Evolutionary conservation across 2,113 vertebrate species (phyloP), one percentile per base, ranked within the genome.

Genomic region (Emydocephalus ijimae): DNA sequence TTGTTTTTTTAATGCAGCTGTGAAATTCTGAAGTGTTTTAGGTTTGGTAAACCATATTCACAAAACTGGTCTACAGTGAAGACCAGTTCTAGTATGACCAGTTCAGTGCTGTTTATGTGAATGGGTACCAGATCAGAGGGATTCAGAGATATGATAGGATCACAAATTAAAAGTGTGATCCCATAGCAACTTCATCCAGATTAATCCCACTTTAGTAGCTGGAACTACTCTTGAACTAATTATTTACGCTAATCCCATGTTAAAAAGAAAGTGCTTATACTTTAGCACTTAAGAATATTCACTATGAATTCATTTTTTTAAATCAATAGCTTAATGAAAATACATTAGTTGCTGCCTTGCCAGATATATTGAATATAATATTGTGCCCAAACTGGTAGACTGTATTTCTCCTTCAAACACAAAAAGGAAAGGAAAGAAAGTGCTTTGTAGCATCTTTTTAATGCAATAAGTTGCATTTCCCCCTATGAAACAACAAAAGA

Each of bases 221-320:
- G 52, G 24, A 89, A 26, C 39, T 89, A 56, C 18, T 56, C 59
- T 81, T 57, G 64, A 89, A 85, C 87, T 92, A 89, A 92, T 92
- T 74, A 61, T 92, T 92, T 85, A 57, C 1, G 23, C 24, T 89
- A 92, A 88, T 92, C 87, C 50, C 61, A 48, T 20, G 18, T 54
- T 92, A 74, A 64, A 50, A 50, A 24, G 50, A 24, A 69, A 88
- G 45, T 21, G 61, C 86, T 48, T 55, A 45, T 29, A 23, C n/a
- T 88, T 74, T 81, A n/a, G 59, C 86, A 45, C 21, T 89, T 92
- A 55, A 88, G 86, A 11, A 74, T 29, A 55, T 18, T 23, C 52
- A 92, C 9, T n/a, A 69, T n/a, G 50, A 81, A 88, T 18, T 59
- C 26, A 26, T 7, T 92, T 64, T 50, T 64, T 50, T 0, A 21